Conservation (phyloP, 2,113 vertebrate species). For the Haemorhous mexicanus region DNA sequence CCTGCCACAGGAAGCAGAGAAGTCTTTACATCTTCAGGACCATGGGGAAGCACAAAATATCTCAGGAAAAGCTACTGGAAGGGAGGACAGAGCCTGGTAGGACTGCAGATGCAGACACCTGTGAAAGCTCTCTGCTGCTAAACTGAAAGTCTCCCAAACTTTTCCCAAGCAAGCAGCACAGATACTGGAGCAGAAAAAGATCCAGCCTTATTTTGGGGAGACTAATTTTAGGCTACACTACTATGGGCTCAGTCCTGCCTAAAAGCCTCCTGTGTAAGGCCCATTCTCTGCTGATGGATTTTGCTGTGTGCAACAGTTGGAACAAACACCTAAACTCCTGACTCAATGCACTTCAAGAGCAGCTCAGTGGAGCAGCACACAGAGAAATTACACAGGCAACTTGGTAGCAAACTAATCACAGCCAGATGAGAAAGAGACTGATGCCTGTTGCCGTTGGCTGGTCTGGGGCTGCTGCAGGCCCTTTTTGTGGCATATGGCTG, state of each 20-base stretch:
- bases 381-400: not conserved
- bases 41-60: not conserved
- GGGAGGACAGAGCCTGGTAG: not conserved
- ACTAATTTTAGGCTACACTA: not conserved
- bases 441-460: rapidly evolving
- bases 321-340: not conserved
- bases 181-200: not conserved
- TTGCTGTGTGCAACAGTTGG: not conserved
- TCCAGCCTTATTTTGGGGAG: not conserved
- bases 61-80: not conserved
- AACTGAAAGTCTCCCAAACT: not conserved
- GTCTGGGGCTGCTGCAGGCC: not conserved
- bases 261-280: not conserved
- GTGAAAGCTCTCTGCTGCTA: not conserved
- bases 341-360: not conserved
- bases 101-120: not conserved
- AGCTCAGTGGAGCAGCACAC: not conserved
- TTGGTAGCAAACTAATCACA: not conserved
- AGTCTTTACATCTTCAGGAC: not conserved
- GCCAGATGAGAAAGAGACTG: not conserved
- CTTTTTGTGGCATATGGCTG: not conserved
- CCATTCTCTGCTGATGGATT: not conserved
- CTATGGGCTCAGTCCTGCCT: not conserved
- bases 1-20: not conserved
- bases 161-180: not conserved